Conservation (phyloP, 2,113 vertebrate species). For the Arvicanthis niloticus region DNA sequence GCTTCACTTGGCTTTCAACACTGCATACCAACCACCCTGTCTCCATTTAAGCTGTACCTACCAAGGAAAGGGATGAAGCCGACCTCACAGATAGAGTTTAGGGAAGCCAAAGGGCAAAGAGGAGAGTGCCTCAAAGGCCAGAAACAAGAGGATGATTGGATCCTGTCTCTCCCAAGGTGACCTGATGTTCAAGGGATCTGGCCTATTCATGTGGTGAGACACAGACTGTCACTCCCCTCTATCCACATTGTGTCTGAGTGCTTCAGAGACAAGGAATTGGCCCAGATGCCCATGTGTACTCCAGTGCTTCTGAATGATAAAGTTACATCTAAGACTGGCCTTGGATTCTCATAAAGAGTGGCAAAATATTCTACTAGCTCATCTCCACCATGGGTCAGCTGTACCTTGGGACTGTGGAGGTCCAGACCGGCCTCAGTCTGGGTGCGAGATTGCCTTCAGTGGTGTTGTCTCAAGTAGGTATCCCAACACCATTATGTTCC, state of each 20-base stretch:
- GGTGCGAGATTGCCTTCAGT: accelerated
- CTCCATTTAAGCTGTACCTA: neutral
- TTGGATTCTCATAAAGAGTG: neutral
- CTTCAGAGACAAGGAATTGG: neutral
- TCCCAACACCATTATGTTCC: neutral
- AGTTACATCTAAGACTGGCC: neutral
- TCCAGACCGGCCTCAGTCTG: neutral
- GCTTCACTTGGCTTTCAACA: neutral
- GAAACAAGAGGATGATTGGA: neutral
- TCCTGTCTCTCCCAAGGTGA: neutral
- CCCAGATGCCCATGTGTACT: neutral
- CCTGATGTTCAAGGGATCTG: neutral
- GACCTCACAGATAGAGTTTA: neutral
- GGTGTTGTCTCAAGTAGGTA: neutral
- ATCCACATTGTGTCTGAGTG: neutral
- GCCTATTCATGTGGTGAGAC: neutral
- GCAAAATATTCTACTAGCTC: no score
- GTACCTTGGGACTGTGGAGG: neutral
- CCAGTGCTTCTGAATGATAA: neutral
- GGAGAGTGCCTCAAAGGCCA: neutral
- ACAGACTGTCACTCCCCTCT: neutral
- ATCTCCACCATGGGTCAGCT: neutral
- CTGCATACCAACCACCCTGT: neutral
- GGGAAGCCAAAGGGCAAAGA: neutral
- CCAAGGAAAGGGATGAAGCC: neutral